Evolutionary conservation across 1,140 invertebrate species (phyloP), one percentile per base, ranked within the genome.

Genomic region (Mya arenaria): DNA sequence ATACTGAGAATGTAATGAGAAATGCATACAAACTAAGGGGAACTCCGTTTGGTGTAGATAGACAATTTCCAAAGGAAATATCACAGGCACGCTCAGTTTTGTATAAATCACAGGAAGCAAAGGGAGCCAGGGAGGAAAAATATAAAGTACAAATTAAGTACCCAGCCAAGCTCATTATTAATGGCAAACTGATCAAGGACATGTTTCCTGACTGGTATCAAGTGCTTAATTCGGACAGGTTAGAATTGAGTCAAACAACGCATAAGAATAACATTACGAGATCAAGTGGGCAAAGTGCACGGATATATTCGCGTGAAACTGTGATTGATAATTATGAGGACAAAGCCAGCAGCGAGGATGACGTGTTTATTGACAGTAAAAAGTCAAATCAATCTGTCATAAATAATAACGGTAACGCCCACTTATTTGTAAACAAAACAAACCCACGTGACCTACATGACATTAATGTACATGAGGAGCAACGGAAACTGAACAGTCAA

Each of bases 171-270:
- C 25, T 39, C 4, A 4, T 37, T 68, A 25, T 68, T 32, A 23
- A 68, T 34, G 34, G 36, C 19, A 6, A 44, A 6, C 4, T 44
- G 15, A 36, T 68, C 15, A 23, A 4, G 28, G 65, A 68, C 37
- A 41, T 36, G 37, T 68, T 68, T 68, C 65, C 65, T 4, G 65
- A 68, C 4, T 68, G 65, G 65, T 34, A n/a, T 41, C 6, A 68
- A 13, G 15, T 41, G 4, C 37, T 68, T 39, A 68, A 28, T 25
- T 39, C 17, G 19, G 37, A 41, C 25, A 6, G 32, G 25, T 36
- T 68, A 36, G 65, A 41, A 48, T 10, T 48, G 19, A 19, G 41
- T n/a, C n/a, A 48, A 48, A 48, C 41, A 48, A 10, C 41, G 41
- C 10, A 10, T 13, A 48, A 48, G 19, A 48, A 13, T 10, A 48